Conservation (phyloP, 2,797 vertebrate species). For the Mionectes olivaceus region DNA sequence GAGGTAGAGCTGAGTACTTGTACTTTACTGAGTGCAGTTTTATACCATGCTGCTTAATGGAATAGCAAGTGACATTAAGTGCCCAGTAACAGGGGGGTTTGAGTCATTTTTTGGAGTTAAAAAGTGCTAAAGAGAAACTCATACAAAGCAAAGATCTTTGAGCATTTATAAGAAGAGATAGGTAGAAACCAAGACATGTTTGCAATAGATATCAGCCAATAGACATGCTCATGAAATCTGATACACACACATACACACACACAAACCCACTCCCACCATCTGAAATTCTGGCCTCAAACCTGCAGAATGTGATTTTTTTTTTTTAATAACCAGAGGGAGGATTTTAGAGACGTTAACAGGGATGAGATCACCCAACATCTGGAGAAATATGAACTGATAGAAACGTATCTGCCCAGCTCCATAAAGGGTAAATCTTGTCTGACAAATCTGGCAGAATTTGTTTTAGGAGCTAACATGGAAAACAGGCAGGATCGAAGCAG, state of each 20-base stretch:
- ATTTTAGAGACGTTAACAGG: background rate
- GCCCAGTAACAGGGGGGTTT: background rate
- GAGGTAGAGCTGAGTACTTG: background rate
- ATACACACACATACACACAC: background rate
- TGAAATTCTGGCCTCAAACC: background rate
- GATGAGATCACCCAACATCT: constrained; percentile 46
- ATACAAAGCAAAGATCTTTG: background rate
- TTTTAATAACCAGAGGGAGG: background rate
- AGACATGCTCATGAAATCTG: background rate
- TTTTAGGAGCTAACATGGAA: constrained; percentile 55
- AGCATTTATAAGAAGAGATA: background rate
- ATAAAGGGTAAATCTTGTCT: constrained; percentile 52
- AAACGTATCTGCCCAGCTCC: constrained; percentile 36
- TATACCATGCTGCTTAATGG: background rate
- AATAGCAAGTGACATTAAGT: background rate
- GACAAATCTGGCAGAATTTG: constrained; percentile 61
- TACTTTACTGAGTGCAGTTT: background rate
- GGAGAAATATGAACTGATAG: constrained; percentile 61
- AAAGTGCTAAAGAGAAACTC: background rate
- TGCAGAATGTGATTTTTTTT: background rate
- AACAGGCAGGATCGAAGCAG: constrained; percentile 44
- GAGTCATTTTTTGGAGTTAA: background rate
- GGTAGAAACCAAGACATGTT: background rate
- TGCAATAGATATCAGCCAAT: background rate
- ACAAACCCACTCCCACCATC: background rate